These are phyloP conservation scores for Lamproptera curius DNA, from an alignment of 2,888 invertebrate species.

Conservation along the genomic window DNA sequence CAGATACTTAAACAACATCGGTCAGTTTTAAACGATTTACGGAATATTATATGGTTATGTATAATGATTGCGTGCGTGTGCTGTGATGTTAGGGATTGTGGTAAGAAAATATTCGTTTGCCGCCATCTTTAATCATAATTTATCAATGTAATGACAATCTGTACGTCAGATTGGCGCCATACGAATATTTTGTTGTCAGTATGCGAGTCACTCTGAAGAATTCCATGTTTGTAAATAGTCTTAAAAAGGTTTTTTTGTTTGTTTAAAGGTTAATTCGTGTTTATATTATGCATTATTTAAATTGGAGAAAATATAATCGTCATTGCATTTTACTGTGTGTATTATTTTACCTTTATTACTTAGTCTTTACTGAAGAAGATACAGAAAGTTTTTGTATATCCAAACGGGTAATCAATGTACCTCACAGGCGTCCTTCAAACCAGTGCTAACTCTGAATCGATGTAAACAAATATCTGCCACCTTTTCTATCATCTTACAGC, in stretches of 20 bases:
- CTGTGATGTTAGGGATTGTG: slow-evolving; percentile 14
- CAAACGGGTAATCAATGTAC: too few relatives aligned
- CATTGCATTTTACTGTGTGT: slow-evolving; percentile 62
- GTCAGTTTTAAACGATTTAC: slow-evolving; percentile 17
- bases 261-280: slow-evolving; percentile 61
- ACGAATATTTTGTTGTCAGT: slow-evolving; percentile 24
- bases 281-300: slow-evolving; percentile 64
- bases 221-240: slow-evolving; percentile 63
- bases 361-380: too few relatives aligned
- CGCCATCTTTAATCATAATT: too few relatives aligned
- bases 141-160: too few relatives aligned
- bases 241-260: slow-evolving; percentile 43
- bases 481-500: too few relatives aligned
- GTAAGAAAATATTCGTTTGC: slow-evolving; percentile 6
- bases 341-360: slow-evolving; percentile 40
- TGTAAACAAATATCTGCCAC: too few relatives aligned
- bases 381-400: too few relatives aligned
- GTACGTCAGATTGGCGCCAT: not conserved
- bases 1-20: too few relatives aligned
- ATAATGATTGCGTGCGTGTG: slow-evolving; percentile 12
- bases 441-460: too few relatives aligned
- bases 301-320: slow-evolving; percentile 72
- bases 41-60: slow-evolving; percentile 9
- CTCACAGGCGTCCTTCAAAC: too few relatives aligned
- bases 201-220: slow-evolving; percentile 30